phyloP scores from a whole-genome alignment of 2,888 invertebrate species.

The Caradrina clavipalpis region DNA sequence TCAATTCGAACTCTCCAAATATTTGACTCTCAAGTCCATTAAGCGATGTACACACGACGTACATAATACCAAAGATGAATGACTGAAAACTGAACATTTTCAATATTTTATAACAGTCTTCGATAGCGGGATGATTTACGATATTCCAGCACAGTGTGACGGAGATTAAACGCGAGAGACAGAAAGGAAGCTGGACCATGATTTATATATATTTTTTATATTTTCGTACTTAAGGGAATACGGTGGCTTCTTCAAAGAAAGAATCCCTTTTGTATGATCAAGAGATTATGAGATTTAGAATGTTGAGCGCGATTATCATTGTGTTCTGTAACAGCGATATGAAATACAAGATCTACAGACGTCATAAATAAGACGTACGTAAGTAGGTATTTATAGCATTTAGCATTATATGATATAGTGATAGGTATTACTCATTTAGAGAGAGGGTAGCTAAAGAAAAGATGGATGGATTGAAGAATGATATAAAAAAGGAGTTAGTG shows the following conservation, averaged over 20 bases:
- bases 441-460: too few species aligned
- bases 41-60: slow-evolving; percentile 38
- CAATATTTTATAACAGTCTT: slow-evolving; percentile 67
- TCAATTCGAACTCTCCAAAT: slow-evolving; percentile 48
- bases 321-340: slow-evolving; percentile 21
- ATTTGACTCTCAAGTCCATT: slow-evolving; percentile 52
- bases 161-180: slow-evolving; percentile 65
- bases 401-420: neutral
- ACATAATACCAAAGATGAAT: slow-evolving; percentile 61
- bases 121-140: slow-evolving; percentile 69
- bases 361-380: neutral
- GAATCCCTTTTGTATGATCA: slow-evolving; percentile 43
- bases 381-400: neutral
- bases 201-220: slow-evolving; percentile 61
- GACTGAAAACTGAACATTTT: slow-evolving; percentile 62
- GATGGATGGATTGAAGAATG: too few species aligned
- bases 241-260: slow-evolving; percentile 44
- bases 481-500: too few species aligned
- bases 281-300: slow-evolving; percentile 46
- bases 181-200: slow-evolving; percentile 54
- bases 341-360: slow-evolving; percentile 8
- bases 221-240: slow-evolving; percentile 54
- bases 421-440: neutral
- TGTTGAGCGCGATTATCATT: slow-evolving; percentile 24
- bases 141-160: slow-evolving; percentile 60